phyloP scores from a whole-genome alignment of 1,140 invertebrate genomes.

The Copidosoma floridanum region DNA sequence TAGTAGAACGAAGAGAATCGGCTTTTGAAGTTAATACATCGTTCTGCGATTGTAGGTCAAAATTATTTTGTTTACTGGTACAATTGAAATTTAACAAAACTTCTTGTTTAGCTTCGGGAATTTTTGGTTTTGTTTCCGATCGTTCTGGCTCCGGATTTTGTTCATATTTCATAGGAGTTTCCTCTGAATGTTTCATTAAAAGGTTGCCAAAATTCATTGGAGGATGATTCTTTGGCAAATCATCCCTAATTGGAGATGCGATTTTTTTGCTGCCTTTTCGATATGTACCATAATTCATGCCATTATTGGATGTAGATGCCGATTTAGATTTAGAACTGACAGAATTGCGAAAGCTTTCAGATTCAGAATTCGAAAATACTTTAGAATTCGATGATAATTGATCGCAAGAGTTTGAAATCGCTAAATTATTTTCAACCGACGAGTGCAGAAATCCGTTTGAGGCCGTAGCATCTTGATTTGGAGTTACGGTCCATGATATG shows the following conservation, averaged over 20 bases:
- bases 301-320: not conserved
- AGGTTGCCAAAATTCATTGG: no score
- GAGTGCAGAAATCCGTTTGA: conserved; percentile 45
- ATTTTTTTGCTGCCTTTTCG: conserved; percentile 26
- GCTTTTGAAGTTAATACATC: not conserved
- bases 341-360: not conserved
- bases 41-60: no score
- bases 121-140: no score
- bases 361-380: conserved; percentile 4
- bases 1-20: conserved; percentile 1
- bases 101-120: not conserved
- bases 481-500: conserved; percentile 47
- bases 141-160: no score
- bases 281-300: not conserved
- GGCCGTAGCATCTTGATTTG: conserved; percentile 43
- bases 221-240: no score
- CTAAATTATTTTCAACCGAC: conserved; percentile 41
- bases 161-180: no score
- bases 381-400: conserved; percentile 30
- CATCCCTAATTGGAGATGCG: conserved; percentile 25
- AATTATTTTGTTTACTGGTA: no score
- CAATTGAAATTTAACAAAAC: not conserved
- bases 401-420: conserved; percentile 28
- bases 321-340: not conserved
- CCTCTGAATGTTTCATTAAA: no score